Conservation (phyloP, 2,113 vertebrate species). For the Aix galericulata region DNA sequence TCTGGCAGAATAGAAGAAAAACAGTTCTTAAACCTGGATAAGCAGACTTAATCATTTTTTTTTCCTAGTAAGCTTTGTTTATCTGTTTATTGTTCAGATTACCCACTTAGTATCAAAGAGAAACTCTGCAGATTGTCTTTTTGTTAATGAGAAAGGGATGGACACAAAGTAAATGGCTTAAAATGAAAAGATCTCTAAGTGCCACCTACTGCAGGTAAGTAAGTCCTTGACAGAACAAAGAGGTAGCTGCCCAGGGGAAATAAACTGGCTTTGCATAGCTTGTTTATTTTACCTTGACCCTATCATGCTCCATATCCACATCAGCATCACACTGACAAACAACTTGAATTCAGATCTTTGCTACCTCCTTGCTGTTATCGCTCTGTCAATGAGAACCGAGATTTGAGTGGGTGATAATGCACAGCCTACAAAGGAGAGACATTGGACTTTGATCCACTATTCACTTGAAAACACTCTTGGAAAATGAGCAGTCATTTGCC, state of each 20-base stretch:
- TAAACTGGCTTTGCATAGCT: not conserved
- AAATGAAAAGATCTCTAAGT: not conserved
- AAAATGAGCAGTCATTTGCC: not conserved
- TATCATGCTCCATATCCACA: not conserved
- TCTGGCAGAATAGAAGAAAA: not conserved
- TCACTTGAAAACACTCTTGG: not conserved
- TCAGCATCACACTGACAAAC: not conserved
- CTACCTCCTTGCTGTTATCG: not conserved
- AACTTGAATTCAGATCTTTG: not conserved
- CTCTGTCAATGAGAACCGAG: not conserved
- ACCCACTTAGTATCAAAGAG: not conserved
- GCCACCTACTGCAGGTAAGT: not conserved
- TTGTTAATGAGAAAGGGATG: not conserved
- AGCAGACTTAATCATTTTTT: not conserved
- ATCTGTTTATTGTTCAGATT: not conserved
- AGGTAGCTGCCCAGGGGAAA: not conserved
- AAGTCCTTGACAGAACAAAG: not conserved
- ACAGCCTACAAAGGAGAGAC: not conserved
- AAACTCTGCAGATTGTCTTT: not conserved
- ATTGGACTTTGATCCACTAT: not conserved
- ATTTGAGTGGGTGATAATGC: not conserved
- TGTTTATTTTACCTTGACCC: not conserved
- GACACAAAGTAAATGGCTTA: not conserved
- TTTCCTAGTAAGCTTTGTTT: not conserved
- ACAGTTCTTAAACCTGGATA: not conserved